These are phyloP conservation scores for Luffia ferchaultella DNA, from an alignment of 2,888 invertebrate genomes.

Conservation along the genomic window DNA sequence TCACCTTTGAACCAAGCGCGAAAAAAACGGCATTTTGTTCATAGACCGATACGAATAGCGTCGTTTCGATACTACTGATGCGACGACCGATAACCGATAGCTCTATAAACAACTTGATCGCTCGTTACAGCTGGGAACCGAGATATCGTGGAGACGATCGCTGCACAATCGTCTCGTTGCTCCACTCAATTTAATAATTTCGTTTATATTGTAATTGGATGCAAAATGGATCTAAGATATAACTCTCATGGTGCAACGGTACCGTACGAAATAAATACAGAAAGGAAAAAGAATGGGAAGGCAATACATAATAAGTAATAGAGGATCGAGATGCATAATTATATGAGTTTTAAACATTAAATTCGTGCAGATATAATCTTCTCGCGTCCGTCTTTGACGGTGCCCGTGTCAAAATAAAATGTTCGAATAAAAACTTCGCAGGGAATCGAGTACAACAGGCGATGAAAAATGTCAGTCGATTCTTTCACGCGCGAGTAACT, in stretches of 20 bases:
- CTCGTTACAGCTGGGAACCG: conserved; percentile 40
- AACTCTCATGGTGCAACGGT: conserved; percentile 15
- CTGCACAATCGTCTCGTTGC: neutral
- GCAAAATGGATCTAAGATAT: conserved; percentile 8
- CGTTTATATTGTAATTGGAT: conserved; percentile 13
- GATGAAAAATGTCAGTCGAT: conserved; percentile 45
- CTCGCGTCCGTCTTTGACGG: neutral
- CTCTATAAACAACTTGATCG: conserved; percentile 60
- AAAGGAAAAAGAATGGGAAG: conserved; percentile 11
- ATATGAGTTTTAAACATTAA: neutral
- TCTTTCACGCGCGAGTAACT: conserved; percentile 44
- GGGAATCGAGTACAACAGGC: conserved; percentile 23
- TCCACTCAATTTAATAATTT: conserved; percentile 11
- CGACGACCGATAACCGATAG: conserved; percentile 40
- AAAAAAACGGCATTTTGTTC: conserved; percentile 56
- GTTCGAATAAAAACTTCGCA: neutral
- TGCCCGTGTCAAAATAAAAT: neutral
- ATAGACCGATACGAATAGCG: conserved; percentile 37
- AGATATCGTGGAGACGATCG: conserved; percentile 1
- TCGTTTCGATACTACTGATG: conserved; percentile 24
- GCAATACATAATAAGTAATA: too few species aligned
- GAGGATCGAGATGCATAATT: too few species aligned
- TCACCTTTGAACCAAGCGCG: too few species aligned
- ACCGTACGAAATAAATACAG: conserved; percentile 11
- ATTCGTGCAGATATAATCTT: neutral